These are phyloP conservation scores for Anguilla megastoma DNA, from an alignment of 2,797 vertebrate genomes.

Conservation along the genomic window DNA sequence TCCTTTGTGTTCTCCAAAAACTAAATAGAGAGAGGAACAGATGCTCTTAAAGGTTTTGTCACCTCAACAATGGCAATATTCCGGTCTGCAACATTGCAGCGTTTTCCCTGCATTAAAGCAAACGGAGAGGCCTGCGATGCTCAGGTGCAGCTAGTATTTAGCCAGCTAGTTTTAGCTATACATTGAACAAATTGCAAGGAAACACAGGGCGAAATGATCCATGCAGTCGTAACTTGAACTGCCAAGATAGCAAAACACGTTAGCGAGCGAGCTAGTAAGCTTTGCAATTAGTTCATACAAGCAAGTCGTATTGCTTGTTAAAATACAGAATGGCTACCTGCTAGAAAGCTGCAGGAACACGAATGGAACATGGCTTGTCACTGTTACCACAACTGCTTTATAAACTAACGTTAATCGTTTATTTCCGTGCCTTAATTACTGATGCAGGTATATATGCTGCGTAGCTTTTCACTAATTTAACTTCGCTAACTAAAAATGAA, in stretches of 20 bases:
- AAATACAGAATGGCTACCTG: not conserved
- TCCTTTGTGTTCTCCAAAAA: not conserved
- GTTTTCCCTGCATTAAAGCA: constrained; percentile 47
- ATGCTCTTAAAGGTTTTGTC: constrained; percentile 6
- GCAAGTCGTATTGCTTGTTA: not conserved
- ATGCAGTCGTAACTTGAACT: not conserved
- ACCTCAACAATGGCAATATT: constrained; percentile 24
- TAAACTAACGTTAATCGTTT: not conserved
- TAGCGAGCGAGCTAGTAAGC: not conserved
- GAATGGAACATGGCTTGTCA: not conserved
- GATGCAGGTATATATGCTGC: not conserved
- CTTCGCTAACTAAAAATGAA: not conserved
- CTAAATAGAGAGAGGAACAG: constrained; percentile 48
- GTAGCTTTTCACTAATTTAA: not conserved
- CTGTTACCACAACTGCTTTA: not conserved
- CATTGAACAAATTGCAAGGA: not conserved
- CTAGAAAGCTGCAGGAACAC: not conserved
- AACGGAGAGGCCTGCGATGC: constrained; percentile 38
- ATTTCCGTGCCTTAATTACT: not conserved
- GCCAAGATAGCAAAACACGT: not conserved
- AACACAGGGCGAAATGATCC: not conserved
- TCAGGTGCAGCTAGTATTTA: constrained; percentile 33
- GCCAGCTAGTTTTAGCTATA: not conserved
- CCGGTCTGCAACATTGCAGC: constrained; percentile 43
- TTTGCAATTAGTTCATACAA: not conserved